phyloP scores from a whole-genome alignment of 2,888 invertebrate species.

The Sesia apiformis region DNA sequence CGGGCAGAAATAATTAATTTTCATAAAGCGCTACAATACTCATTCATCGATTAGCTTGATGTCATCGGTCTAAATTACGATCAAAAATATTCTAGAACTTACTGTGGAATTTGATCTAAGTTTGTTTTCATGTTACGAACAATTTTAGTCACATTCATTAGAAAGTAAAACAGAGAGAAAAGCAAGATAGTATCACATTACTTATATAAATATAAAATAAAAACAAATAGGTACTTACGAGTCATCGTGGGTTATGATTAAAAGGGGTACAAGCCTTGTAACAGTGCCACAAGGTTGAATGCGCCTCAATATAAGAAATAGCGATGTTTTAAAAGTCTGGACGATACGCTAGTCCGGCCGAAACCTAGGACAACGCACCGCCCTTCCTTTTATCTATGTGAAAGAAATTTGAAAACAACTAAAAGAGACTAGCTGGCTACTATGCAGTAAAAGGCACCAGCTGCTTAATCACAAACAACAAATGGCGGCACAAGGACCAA shows the following conservation, averaged over 20 bases:
- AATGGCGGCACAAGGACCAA: slow-evolving; percentile 1
- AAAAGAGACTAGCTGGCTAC: slow-evolving; percentile 41
- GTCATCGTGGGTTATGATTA: slow-evolving; percentile 43
- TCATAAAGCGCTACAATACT: too few relatives aligned
- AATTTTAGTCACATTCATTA: too few relatives aligned
- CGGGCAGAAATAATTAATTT: too few relatives aligned
- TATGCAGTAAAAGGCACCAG: slow-evolving; percentile 20
- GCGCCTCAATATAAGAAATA: background rate
- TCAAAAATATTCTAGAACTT: too few relatives aligned
- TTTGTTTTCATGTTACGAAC: too few relatives aligned
- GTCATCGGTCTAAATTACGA: too few relatives aligned
- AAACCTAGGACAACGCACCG: slow-evolving; percentile 74
- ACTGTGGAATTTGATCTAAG: too few relatives aligned
- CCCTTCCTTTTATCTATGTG: slow-evolving; percentile 50
- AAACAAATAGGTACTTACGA: slow-evolving; percentile 41
- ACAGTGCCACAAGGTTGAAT: background rate
- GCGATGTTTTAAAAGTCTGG: slow-evolving; percentile 32
- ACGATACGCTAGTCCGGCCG: slow-evolving; percentile 73
- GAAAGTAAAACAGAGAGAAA: too few relatives aligned
- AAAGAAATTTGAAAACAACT: slow-evolving; percentile 52
- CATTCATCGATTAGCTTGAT: too few relatives aligned
- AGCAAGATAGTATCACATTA: too few relatives aligned
- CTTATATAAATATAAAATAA: too few relatives aligned
- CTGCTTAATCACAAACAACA: slow-evolving; percentile 17
- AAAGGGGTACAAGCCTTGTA: background rate